Base-by-base conservation (phyloP, 2,888 invertebrate species). In the Hipparchia semele region DNA sequence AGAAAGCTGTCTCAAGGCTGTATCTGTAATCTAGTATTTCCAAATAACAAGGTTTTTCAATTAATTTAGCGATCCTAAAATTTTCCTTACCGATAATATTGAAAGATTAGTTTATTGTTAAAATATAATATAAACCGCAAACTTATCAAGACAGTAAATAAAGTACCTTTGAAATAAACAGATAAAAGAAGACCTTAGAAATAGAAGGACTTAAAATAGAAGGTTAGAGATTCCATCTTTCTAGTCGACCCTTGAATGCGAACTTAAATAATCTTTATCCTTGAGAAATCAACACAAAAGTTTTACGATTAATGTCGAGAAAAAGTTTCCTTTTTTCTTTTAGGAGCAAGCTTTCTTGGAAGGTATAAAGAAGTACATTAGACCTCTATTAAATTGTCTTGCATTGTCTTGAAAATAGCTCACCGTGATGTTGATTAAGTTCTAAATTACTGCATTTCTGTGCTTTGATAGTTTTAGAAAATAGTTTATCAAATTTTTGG, bases 201-300 rank as follows among this genome's bases (percentile, higher is more conserved):
- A 23, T 60, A 39, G 33, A 23, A 23, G 23, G 23, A 60, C 59
- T 60, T 2, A 39, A 60, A 60, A 60, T 33, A 59, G 33, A 59
- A 65, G 65, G 64, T 33, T 65, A 53, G 8, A 8, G 6, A 49
- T 65, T 53, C 33, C 33, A 53, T 53, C 65, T 33, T 33, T 5
- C 12, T 33, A 53, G 46, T 51, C 70, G 67, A 65, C 60, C 69
- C 64, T 60, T 73, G 71, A 74, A 75, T 74, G 68, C 71, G 70
- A 23, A 51, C 60, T 53, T 69, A 53, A 69, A 69, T 69, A 71
- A 73, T 73, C 74, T 71, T 74, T 72, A 79, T 76, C 76, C 73
- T 75, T 64, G 65, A 54, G 73, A 79, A 79, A 79, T 77, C 79
- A 77, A 76, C 78, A 74, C 73, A 68, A 74, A 76, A 77, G 75